Evolutionary conservation across 2,888 invertebrate genomes (phyloP).

Genomic region (Alentia gelatinosa): DNA sequence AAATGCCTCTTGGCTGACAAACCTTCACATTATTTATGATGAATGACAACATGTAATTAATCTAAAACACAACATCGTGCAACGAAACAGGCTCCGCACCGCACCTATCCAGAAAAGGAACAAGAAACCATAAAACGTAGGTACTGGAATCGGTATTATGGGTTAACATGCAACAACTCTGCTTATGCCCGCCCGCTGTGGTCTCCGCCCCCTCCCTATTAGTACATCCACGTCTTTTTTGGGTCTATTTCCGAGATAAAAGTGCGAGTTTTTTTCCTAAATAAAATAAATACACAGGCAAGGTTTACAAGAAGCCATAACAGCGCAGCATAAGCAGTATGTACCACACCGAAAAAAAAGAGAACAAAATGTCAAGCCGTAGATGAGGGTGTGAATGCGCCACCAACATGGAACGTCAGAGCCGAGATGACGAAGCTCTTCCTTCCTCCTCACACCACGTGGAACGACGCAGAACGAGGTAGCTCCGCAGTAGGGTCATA

Average conservation of each 20-base stretch:
- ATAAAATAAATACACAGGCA: neutral
- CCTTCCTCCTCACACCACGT: no score
- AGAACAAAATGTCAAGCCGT: neutral
- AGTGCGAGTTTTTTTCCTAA: neutral
- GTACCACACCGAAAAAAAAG: neutral
- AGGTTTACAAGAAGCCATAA: neutral
- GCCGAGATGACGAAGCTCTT: no score
- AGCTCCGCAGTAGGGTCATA: no score
- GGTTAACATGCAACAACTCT: neutral
- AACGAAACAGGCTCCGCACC: neutral
- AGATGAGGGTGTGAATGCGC: neutral
- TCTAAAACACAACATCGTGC: conserved; percentile 32
- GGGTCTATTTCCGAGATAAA: neutral
- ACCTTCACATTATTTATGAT: neutral
- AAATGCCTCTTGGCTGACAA: neutral
- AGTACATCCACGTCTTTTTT: neutral
- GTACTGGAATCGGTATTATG: neutral
- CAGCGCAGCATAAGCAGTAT: neutral
- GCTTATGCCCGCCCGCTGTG: conserved; percentile 1
- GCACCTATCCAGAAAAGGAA: conserved; percentile 40
- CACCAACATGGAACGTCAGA: neutral
- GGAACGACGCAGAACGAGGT: no score
- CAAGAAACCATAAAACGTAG: conserved; percentile 10
- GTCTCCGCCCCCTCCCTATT: neutral
- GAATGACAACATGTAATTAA: neutral